Percentiles rank a stretch among this genome's conserved stretches.
These are phyloP conservation scores for Semicossyphus pulcher DNA, from an alignment of 2,113 vertebrate genomes.

Conservation along the genomic window DNA sequence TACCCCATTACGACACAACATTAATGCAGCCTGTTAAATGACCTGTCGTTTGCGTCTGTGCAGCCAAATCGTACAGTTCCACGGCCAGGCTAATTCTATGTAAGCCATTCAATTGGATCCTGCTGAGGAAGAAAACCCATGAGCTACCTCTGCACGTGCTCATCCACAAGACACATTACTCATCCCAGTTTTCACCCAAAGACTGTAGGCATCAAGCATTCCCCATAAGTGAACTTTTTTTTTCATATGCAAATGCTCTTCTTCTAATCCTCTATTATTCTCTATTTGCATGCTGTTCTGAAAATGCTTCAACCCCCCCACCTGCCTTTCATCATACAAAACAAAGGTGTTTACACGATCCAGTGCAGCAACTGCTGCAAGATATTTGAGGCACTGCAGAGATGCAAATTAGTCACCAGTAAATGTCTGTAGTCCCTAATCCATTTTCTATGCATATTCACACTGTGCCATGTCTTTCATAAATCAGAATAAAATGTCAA, in stretches of 20 bases:
- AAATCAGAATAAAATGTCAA: conserved; percentile 63
- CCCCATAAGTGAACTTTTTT: conserved; percentile 61
- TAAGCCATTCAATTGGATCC: conserved; percentile 66
- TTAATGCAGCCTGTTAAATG: conserved; percentile 53
- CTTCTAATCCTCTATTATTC: conserved; percentile 71
- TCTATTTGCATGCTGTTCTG: conserved; percentile 66
- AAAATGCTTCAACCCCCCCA: conserved; percentile 44
- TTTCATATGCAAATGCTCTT: conserved; percentile 79
- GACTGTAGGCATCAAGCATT: conserved; percentile 50
- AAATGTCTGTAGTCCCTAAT: conserved; percentile 62
- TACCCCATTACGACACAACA: conserved; percentile 31
- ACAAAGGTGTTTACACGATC: conserved; percentile 72
- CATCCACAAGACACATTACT: conserved; percentile 61
- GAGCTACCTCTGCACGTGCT: conserved; percentile 48
- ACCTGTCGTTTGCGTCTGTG: conserved; percentile 50
- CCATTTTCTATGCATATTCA: conserved; percentile 70
- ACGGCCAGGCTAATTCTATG: conserved; percentile 63
- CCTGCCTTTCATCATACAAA: conserved; percentile 69
- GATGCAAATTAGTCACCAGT: conserved; percentile 74
- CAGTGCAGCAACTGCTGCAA: conserved; percentile 56
- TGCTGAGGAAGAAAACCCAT: conserved; percentile 41
- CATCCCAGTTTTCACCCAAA: conserved; percentile 56
- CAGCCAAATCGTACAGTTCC: conserved; percentile 46
- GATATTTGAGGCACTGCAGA: conserved; percentile 56
- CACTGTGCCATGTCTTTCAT: conserved; percentile 48